Conservation (phyloP, 2,113 vertebrate species). For the Dipodomys ordii region DNA sequence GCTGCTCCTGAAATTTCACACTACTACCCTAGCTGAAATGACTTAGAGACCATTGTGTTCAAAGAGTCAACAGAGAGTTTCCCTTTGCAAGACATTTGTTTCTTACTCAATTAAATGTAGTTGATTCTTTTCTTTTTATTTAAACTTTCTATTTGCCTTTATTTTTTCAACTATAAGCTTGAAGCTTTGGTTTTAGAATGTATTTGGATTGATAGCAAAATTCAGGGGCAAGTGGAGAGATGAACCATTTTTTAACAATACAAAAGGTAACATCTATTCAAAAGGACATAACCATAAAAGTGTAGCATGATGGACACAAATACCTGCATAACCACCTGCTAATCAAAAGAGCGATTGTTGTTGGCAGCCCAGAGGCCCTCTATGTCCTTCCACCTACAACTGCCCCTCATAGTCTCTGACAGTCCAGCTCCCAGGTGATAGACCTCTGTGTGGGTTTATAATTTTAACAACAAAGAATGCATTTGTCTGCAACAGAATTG, state of each 20-base stretch:
- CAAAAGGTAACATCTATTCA: not conserved
- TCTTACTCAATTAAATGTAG: not conserved
- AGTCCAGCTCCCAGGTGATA: not conserved
- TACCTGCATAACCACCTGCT: too few species aligned
- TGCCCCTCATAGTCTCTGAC: not conserved
- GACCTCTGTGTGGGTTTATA: not conserved
- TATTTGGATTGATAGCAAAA: not conserved
- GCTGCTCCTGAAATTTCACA: too few species aligned
- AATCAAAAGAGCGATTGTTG: not conserved
- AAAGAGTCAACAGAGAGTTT: too few species aligned
- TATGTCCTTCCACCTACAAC: not conserved
- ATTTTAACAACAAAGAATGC: too few species aligned
- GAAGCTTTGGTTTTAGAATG: not conserved
- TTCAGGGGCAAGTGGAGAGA: not conserved
- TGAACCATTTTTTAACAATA: not conserved
- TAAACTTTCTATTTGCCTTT: too few species aligned
- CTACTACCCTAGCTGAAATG: too few species aligned
- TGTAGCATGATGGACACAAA: too few species aligned
- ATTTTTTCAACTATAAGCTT: not conserved
- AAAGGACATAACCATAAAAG: too few species aligned
- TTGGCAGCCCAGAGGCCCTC: not conserved
- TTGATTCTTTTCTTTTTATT: not conserved
- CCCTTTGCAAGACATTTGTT: not conserved
- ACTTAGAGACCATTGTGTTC: too few species aligned
- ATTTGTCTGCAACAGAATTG: too few species aligned